Percentiles rank a stretch among this genome's conserved stretches.
Evolutionary conservation across 2,113 vertebrate genomes (phyloP).

Genomic region (Tetrax tetrax): DNA sequence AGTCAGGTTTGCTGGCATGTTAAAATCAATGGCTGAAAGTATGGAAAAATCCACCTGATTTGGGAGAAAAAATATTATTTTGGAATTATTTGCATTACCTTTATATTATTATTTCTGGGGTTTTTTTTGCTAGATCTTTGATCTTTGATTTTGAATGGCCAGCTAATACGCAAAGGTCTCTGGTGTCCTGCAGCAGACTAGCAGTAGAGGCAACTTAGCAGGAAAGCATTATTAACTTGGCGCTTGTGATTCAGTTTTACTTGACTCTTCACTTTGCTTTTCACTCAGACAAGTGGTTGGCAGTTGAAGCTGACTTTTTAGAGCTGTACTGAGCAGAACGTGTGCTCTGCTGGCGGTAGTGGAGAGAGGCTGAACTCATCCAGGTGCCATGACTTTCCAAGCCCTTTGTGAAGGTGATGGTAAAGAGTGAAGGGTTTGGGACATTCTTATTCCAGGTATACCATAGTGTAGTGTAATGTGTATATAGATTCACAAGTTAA

Average conservation of each 20-base stretch:
- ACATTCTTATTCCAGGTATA: background rate
- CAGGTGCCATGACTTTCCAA: background rate
- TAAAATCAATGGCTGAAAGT: constrained; percentile 13
- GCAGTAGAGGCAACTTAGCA: background rate
- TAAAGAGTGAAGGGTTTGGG: constrained; percentile 16
- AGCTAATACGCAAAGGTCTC: background rate
- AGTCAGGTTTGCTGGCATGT: constrained; percentile 11
- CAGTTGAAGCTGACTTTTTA: constrained; percentile 38
- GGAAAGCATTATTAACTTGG: background rate
- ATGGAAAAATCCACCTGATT: background rate
- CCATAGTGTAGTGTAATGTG: background rate
- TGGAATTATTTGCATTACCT: constrained; percentile 13
- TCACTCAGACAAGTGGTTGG: constrained; percentile 27
- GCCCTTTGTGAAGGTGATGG: constrained; percentile 5
- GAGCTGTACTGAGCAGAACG: constrained; percentile 3
- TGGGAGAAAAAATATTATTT: constrained; percentile 1
- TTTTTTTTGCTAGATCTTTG: constrained; percentile 6
- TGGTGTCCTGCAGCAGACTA: background rate
- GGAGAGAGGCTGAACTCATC: constrained; percentile 12
- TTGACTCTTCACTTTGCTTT: constrained; percentile 20
- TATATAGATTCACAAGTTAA: background rate
- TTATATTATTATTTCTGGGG: background rate
- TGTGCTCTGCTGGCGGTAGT: background rate
- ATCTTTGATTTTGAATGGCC: background rate
- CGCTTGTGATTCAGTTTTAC: constrained; percentile 36